Evolutionary conservation across 2,888 invertebrate species (phyloP).

Genomic region (Cosmia pyralina): DNA sequence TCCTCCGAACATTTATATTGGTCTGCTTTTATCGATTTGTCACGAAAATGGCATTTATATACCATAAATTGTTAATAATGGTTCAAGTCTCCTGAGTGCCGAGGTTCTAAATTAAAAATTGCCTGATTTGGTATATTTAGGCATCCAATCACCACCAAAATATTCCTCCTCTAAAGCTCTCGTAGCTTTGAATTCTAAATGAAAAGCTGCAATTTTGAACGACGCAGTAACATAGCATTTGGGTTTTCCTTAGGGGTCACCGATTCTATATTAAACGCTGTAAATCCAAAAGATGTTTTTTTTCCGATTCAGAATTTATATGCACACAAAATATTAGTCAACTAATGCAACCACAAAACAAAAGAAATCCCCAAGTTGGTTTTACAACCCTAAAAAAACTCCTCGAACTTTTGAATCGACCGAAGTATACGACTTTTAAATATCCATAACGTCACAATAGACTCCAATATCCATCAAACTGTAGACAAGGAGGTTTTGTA

Average conservation of each 20-base stretch:
- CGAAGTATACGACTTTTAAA: slow-evolving; percentile 23
- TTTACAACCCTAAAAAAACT: background rate
- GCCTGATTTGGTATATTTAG: background rate
- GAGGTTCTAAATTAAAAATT: background rate
- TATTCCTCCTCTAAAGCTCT: background rate
- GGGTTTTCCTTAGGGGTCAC: no score
- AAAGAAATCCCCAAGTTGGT: background rate
- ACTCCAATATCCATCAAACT: slow-evolving; percentile 54
- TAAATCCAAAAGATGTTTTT: background rate
- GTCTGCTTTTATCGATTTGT: slow-evolving; percentile 8
- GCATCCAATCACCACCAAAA: background rate
- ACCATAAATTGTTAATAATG: slow-evolving; percentile 9
- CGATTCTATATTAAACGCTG: background rate
- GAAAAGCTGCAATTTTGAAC: slow-evolving; percentile 2
- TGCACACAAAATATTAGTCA: background rate
- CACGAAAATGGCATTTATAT: slow-evolving; percentile 1
- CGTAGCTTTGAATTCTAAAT: slow-evolving; percentile 1
- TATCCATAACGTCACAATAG: slow-evolving; percentile 42
- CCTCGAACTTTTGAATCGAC: background rate
- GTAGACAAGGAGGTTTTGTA: slow-evolving; percentile 56
- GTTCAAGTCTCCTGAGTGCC: background rate
- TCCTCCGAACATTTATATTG: background rate
- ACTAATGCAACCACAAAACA: background rate
- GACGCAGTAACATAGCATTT: background rate
- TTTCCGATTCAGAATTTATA: background rate